Base-by-base conservation (phyloP, 2,888 invertebrate genomes). In the Orgyia antiqua region DNA sequence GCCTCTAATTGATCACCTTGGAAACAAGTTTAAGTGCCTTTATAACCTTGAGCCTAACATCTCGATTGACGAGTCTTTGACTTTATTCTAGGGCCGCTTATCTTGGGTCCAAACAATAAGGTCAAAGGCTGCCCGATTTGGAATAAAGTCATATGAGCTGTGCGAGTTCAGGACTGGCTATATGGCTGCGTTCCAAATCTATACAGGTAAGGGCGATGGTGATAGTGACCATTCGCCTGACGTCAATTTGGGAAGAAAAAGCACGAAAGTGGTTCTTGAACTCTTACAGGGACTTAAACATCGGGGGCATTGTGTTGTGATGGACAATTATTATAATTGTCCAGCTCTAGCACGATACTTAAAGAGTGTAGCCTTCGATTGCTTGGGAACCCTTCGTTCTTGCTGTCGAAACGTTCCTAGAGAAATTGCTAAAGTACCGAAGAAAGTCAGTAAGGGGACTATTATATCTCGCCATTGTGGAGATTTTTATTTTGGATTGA, bases 321-420 rank as follows among this genome's bases (percentile, higher is more conserved):
- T 40, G 40, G 29, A 29, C 5, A 33, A 42, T 32, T 43, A 35
- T 36, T 51, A 39, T 29, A 45, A 44, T 39, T 32, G 29, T 29
- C 40, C 39, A 29, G 27, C 43, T 29, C 26, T 51, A 27, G 42
- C 49, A 29, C 38, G 50, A 18, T 42, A 42, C 25, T 45, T 52
- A 10, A 46, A 52, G n/a, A 25, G 24, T 27, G 10, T 13, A 11
- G 40, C 49, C 2, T 45, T 47, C 13, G 51, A 51, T 36, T 46
- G 48, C 12, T 32, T 51, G 6, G 51, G 53, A 9, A 47, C 50
- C 11, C 31, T n/a, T n/a, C n/a, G n/a, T n/a, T n/a, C n/a, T n/a
- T n/a, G n/a, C n/a, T n/a, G n/a, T n/a, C 13, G n/a, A n/a, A n/a
- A n/a, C n/a, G n/a, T n/a, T n/a, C n/a, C n/a, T n/a, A n/a, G n/a